Evolutionary conservation across 2,113 vertebrate species (phyloP).

Genomic region (Alaudala cheleensis): DNA sequence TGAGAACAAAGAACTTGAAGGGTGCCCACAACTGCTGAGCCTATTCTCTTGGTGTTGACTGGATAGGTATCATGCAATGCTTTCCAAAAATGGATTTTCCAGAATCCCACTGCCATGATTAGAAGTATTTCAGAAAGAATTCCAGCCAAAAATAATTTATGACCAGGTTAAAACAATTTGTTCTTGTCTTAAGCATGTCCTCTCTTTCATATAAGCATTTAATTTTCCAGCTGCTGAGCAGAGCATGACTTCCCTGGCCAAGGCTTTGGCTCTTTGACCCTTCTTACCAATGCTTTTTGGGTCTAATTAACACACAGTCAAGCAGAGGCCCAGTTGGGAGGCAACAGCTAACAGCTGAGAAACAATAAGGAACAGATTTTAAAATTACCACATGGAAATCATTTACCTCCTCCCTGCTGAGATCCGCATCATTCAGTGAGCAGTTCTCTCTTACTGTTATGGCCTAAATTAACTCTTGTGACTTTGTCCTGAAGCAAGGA

Average conservation of each 20-base stretch:
- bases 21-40: not conserved
- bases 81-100: constrained; percentile 22
- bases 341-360: constrained; percentile 27
- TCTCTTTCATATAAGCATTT: not conserved
- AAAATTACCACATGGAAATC: constrained; percentile 45
- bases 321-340: not conserved
- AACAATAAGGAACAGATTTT: constrained; percentile 56
- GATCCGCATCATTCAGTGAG: not conserved
- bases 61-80: not conserved
- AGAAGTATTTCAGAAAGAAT: not conserved
- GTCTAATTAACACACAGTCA: constrained; percentile 36
- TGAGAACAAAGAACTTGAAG: not conserved
- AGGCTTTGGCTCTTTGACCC: not conserved
- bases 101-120: not conserved
- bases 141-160: not conserved
- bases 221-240: constrained; percentile 12
- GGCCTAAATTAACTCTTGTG: constrained; percentile 1
- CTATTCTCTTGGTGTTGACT: not conserved
- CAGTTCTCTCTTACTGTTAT: not conserved
- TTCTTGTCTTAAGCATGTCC: not conserved
- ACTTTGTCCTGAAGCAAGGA: not conserved
- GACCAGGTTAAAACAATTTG: constrained; percentile 16
- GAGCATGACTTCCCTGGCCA: not conserved
- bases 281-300: not conserved
- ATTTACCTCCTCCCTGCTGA: constrained; percentile 36